These are phyloP conservation scores for Nomada goodeniana DNA, from an alignment of 2,888 invertebrate genomes.

Conservation along the genomic window DNA sequence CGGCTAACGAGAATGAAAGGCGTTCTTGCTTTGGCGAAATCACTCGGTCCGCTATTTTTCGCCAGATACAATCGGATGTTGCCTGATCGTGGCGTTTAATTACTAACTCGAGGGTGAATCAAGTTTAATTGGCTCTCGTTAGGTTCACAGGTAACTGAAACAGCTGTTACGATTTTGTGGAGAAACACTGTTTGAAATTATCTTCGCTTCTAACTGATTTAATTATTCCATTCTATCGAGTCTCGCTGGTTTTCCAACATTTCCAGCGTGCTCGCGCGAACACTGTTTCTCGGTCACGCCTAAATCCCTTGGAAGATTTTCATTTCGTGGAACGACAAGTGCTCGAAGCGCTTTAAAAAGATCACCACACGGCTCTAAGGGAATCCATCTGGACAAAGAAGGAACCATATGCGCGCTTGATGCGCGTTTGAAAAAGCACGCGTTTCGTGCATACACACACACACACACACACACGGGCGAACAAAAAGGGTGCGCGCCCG, in stretches of 20 bases:
- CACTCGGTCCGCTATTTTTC: neutral
- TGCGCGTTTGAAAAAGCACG: slow-evolving; percentile 26
- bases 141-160: neutral
- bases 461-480: slow-evolving; percentile 42
- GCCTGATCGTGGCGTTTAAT: neutral
- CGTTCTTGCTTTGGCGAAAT: neutral
- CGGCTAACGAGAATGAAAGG: slow-evolving; percentile 19
- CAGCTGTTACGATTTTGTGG: no score
- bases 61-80: neutral
- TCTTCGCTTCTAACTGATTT: no score
- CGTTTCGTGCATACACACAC: slow-evolving; percentile 38
- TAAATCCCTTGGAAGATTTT: neutral
- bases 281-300: neutral
- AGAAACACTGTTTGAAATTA: no score
- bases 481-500: slow-evolving; percentile 36
- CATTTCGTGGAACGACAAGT: slow-evolving; percentile 24
- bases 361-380: slow-evolving; percentile 23
- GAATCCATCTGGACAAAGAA: slow-evolving; percentile 42
- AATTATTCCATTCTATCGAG: no score
- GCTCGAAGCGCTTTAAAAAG: slow-evolving; percentile 33
- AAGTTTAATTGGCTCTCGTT: no score
- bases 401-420: slow-evolving; percentile 24
- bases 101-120: neutral
- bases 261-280: no score
- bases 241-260: no score